These are phyloP conservation scores for Asobara japonica DNA, from an alignment of 1,140 invertebrate species.

Conservation along the genomic window DNA sequence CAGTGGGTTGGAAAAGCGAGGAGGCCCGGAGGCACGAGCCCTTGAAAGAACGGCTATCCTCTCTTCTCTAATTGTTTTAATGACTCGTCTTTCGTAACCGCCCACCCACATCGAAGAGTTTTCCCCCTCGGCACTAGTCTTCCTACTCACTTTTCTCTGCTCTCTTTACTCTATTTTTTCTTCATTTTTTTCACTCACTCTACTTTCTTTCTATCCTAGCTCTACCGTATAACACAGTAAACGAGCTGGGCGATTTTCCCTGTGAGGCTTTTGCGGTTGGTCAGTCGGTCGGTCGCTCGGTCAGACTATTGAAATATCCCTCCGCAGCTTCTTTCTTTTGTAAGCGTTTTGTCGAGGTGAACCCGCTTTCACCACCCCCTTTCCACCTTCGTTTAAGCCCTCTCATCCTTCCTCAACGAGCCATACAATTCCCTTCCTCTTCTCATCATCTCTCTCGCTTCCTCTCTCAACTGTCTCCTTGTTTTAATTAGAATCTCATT, in stretches of 20 bases:
- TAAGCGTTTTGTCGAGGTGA: constrained; percentile 26
- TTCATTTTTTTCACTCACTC: constrained; percentile 16
- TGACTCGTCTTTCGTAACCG: constrained; percentile 46
- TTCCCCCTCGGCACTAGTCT: not conserved
- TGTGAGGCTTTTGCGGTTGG: constrained; percentile 23
- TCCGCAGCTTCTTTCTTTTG: constrained; percentile 20
- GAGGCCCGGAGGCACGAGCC: not conserved
- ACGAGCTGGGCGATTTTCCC: constrained; percentile 19
- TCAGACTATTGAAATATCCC: constrained; percentile 33
- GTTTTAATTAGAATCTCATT: constrained; percentile 39
- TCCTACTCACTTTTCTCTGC: not conserved
- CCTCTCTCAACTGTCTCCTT: not conserved
- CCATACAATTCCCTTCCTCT: not conserved
- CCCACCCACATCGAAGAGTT: constrained; percentile 1
- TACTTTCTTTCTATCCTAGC: constrained; percentile 10
- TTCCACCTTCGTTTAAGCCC: constrained; percentile 1
- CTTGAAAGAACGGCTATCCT: not conserved
- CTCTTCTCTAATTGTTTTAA: constrained; percentile 60
- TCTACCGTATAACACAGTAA: not conserved
- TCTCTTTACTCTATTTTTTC: constrained; percentile 33
- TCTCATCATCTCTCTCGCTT: not conserved
- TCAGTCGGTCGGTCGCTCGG: constrained; percentile 18
- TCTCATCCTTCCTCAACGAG: not conserved
- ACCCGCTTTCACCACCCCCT: not conserved
- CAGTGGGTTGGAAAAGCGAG: constrained; percentile 5